Percentiles rank a stretch among this genome's conserved stretches.
Conservation (phyloP, 2,113 vertebrate species). For the Falcunculus frontatus region DNA sequence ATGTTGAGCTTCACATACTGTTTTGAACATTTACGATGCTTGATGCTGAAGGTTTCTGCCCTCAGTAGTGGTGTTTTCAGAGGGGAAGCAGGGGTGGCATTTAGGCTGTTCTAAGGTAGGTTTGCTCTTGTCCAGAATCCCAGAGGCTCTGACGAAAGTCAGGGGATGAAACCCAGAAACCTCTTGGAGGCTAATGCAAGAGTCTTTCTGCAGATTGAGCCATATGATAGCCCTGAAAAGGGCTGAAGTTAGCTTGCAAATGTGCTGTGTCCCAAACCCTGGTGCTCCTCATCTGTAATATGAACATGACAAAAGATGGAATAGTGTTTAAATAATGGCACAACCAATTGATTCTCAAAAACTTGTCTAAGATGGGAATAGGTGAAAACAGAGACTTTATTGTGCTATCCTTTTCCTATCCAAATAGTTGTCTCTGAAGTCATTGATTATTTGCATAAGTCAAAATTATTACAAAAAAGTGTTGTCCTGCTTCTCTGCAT, state of each 20-base stretch:
- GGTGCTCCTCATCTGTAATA: neutral
- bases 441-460: neutral
- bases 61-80: neutral
- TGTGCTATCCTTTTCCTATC: neutral
- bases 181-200: neutral
- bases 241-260: neutral
- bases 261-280: neutral
- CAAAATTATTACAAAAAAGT: neutral
- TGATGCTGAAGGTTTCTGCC: neutral
- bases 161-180: neutral
- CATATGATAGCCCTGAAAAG: neutral
- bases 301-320: neutral
- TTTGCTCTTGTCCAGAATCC: neutral
- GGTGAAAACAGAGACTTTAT: neutral
- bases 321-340: neutral
- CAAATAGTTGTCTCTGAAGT: neutral
- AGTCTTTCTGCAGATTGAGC: neutral
- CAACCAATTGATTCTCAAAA: neutral
- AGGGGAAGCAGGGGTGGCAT: neutral
- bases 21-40: neutral
- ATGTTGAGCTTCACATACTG: neutral
- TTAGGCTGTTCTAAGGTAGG: fast-evolving
- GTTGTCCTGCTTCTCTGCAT: neutral
- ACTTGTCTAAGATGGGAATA: neutral
- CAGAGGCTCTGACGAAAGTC: neutral